Evolutionary conservation across 2,797 vertebrate species (phyloP), one percentile per base, ranked within the genome.

Genomic region (Helarctos malayanus): DNA sequence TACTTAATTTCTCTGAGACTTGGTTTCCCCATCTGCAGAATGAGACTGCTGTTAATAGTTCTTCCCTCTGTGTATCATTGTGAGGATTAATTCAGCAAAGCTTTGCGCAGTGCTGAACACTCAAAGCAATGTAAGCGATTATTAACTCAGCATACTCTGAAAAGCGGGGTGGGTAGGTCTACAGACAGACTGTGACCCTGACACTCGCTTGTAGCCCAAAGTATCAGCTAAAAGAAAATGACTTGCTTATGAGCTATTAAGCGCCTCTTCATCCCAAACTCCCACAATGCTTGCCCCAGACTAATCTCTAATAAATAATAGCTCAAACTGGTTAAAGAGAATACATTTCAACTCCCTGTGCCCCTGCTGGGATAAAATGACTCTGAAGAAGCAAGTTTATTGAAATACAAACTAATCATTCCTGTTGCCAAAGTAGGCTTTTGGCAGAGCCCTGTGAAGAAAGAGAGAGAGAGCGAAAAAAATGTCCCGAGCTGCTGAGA

Each of bases 371-470:
- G 81, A 97, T 90, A 93, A 91, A 97, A 59, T 54, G 79, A 96
- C 93, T 97, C 95, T 94, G 92, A 97, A 91, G 93, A 92, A 90
- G 90, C 71, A 92, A 89, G 83, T 97, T 90, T 91, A 97, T 93
- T 98, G 97, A 98, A 98, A 98, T 96, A 97, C 96, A 98, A 97
- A 96, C 95, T 97, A 97, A 98, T 98, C 95, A 97, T 95, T 96
- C 94, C 52, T 92, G 38, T 89, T 91, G 94, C 97, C 97, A 97
- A 98, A 98, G 94, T 92, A 97, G 97, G 95, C 75, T 98, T 98
- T 98, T 98, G 98, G 98, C 97, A 98, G 97, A 90, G 84, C 54
- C 73, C 65, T 63, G 59, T 14, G 56, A 92, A 88, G n/a, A 95
- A 73, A 88, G n/a, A 71, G n/a, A 65, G 45, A 76, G 76, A 52